Evolutionary conservation across 2,113 vertebrate species (phyloP).

Genomic region (Heterocephalus glaber): DNA sequence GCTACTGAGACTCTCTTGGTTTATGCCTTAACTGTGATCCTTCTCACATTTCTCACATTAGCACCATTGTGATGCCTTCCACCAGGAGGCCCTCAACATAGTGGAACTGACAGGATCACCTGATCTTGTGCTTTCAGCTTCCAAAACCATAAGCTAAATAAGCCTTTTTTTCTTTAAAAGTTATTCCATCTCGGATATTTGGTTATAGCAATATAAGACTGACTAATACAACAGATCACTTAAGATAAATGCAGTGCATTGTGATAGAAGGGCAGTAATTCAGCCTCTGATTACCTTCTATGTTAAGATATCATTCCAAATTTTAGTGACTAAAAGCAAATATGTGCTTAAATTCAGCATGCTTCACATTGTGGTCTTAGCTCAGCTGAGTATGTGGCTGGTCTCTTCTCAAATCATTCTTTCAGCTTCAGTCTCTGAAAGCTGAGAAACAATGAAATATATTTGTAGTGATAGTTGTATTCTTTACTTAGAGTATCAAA

Average conservation of each 20-base stretch:
- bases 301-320: not conserved
- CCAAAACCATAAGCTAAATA: too few species aligned
- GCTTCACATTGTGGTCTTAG: too few species aligned
- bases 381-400: not conserved
- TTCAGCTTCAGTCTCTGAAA: not conserved
- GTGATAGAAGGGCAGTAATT: not conserved
- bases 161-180: not conserved
- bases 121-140: not conserved
- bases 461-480: too few species aligned
- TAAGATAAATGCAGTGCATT: not conserved
- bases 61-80: not conserved
- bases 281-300: not conserved
- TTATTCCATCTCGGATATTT: not conserved
- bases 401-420: not conserved
- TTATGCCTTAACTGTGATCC: accelerated
- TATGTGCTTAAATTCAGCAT: not conserved
- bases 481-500: not conserved
- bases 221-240: not conserved
- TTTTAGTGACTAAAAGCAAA: not conserved
- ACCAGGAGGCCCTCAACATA: not conserved
- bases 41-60: too few species aligned
- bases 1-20: too few species aligned
- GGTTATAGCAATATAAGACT: not conserved
- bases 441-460: not conserved
- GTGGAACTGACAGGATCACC: too few species aligned